Percentiles rank a stretch among this genome's conserved stretches.
These are phyloP conservation scores for Brenthis hecate DNA, from an alignment of 2,888 invertebrate species.

Conservation along the genomic window DNA sequence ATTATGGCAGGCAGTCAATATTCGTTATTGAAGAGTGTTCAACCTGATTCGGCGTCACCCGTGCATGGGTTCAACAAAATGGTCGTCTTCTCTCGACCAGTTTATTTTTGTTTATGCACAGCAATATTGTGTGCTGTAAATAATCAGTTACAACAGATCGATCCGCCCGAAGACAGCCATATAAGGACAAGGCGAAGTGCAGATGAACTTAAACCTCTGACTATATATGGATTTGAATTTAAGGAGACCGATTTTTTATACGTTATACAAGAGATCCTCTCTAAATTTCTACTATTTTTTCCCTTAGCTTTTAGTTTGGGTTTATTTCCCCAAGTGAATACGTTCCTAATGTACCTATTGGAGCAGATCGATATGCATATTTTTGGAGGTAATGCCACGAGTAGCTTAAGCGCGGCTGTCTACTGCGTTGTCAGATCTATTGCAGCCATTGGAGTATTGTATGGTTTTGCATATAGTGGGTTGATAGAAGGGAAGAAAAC, in stretches of 20 bases:
- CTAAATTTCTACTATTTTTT: conserved; percentile 92
- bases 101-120: conserved; percentile 94
- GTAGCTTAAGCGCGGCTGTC: conserved; percentile 91
- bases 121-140: conserved; percentile 77
- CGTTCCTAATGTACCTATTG: conserved; percentile 96
- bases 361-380: conserved; percentile 97
- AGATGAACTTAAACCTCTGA: conserved; percentile 59
- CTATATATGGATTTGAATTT: conserved; percentile 74
- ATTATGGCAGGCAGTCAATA: conserved; percentile 99
- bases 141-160: conserved; percentile 60
- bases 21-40: conserved; percentile 97
- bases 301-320: conserved; percentile 97
- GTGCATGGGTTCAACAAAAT: conserved; percentile 98
- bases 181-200: conserved; percentile 58
- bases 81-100: conserved; percentile 95
- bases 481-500: conserved; percentile 91
- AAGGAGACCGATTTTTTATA: conserved; percentile 83
- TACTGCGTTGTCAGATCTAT: conserved; percentile 92
- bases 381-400: conserved; percentile 94
- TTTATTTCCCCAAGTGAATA: conserved; percentile 97
- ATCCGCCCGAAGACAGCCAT: conserved; percentile 50
- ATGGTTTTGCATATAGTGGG: conserved; percentile 94
- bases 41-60: conserved; percentile 99
- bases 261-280: conserved; percentile 87
- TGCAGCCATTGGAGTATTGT: conserved; percentile 89